Evolutionary conservation across 2,113 vertebrate species (phyloP).

Genomic region (Epinephelus fuscoguttatus): DNA sequence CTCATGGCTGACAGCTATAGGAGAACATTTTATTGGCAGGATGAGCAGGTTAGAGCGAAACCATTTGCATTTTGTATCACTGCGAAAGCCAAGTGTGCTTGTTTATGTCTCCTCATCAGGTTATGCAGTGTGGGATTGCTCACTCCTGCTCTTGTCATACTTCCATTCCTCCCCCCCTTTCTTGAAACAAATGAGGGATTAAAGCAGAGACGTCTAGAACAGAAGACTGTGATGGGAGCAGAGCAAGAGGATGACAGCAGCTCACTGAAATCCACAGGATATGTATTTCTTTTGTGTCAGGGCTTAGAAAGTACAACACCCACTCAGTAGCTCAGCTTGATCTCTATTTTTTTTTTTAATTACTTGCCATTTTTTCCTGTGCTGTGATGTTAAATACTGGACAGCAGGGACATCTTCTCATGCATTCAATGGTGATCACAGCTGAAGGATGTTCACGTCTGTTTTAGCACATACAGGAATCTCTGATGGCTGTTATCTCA

Average conservation of each 20-base stretch:
- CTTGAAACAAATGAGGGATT: slow-evolving; percentile 75
- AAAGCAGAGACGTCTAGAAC: slow-evolving; percentile 59
- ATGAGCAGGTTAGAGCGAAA: slow-evolving; percentile 6
- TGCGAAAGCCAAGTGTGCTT: slow-evolving; percentile 30
- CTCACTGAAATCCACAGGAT: slow-evolving; percentile 64
- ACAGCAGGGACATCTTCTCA: slow-evolving; percentile 34
- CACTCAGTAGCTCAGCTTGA: slow-evolving; percentile 47
- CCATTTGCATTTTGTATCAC: slow-evolving; percentile 31
- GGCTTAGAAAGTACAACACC: slow-evolving; percentile 64
- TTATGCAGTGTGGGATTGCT: slow-evolving; percentile 31
- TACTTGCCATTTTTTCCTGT: slow-evolving; percentile 20
- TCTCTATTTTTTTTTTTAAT: slow-evolving; percentile 26
- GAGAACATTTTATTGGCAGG: slow-evolving; percentile 49
- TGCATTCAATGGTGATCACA: slow-evolving; percentile 38
- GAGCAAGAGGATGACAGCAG: slow-evolving; percentile 69
- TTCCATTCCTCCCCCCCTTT: background rate
- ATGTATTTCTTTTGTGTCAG: slow-evolving; percentile 63
- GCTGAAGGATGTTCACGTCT: slow-evolving; percentile 1
- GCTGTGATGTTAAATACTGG: slow-evolving; percentile 45
- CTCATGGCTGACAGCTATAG: slow-evolving; percentile 13
- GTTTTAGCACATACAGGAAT: background rate
- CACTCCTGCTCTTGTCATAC: slow-evolving; percentile 44
- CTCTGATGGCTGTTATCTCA: background rate
- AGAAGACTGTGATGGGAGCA: slow-evolving; percentile 53
- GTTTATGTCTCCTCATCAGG: slow-evolving; percentile 40